Evolutionary conservation across 2,113 vertebrate genomes (phyloP), one percentile per base, ranked within the genome.

Genomic region (Grammomys dolichurus): DNA sequence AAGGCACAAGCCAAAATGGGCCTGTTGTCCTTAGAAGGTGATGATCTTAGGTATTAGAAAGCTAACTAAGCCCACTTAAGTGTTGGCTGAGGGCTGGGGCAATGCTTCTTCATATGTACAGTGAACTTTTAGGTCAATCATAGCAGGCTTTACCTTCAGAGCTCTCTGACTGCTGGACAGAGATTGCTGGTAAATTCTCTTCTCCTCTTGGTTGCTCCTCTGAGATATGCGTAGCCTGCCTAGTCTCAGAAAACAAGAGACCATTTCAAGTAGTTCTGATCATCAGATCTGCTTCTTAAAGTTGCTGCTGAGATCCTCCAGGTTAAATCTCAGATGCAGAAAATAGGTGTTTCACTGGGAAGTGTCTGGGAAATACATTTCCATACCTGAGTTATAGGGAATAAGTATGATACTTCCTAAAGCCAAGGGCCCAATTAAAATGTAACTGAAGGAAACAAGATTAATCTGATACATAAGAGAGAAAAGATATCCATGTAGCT

Each of bases 301-400:
- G 31, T 19, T 51, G 12, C 48, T 94, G 19, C 54, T 81, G 72
- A 82, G 40, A 95, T 87, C 75, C 28, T 90, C 3, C 6, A 14
- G 67, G 76, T 67, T 24, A 84, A 87, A 17, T 89, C 56, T 22
- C 75, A 93, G 80, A 31, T 40, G 33, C 31, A 78, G 33, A 4
- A 60, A 60, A 77, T 0, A 4, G 9, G 36, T 81, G 5, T 81
- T 87, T 77, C 75, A 78, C 22, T 67, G 46, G 58, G 36, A 95
- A 48, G n/a, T 54, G 48, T 92, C 88, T 85, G 96, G 60, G 81
- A 90, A 94, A 92, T 86, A 8, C 24, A 16, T 89, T 78, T 93
- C 54, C 58, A 84, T 73, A 73, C 63, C 43, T 88, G 36, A 90
- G 72, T 46, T 60, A 48, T 48, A 89, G 28, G n/a, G 63, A 86